Conservation (phyloP, 2,797 vertebrate genomes). For the Myotis daubentonii region DNA sequence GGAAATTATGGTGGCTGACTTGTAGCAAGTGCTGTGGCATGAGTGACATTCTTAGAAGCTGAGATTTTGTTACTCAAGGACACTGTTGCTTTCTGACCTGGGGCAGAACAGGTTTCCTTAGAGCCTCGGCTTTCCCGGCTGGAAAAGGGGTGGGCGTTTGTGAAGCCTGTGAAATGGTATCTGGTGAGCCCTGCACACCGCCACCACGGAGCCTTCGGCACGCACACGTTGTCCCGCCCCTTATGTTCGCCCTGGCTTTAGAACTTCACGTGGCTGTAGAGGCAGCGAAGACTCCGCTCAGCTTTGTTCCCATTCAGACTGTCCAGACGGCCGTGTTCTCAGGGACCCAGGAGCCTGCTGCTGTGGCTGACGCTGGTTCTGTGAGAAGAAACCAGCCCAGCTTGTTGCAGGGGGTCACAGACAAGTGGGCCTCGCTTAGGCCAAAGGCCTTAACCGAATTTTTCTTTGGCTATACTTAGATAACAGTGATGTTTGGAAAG, state of each 20-base stretch:
- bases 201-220: accelerated
- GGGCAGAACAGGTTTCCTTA: accelerated
- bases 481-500: background rate
- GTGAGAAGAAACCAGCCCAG: background rate
- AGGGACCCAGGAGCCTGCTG: background rate
- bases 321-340: background rate
- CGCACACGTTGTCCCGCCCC: accelerated
- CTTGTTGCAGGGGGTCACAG: background rate
- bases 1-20: background rate
- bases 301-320: background rate
- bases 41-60: background rate
- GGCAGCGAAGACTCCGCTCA: background rate
- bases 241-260: background rate
- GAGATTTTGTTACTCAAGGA: background rate
- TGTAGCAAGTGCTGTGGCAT: background rate
- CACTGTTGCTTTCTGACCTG: background rate
- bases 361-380: background rate
- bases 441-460: background rate
- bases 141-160: background rate
- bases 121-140: background rate
- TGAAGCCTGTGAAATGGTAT: accelerated
- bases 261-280: background rate
- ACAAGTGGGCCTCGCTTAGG: background rate
- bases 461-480: background rate
- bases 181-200: accelerated